These are phyloP conservation scores for Gandaritis pyraliata DNA, from an alignment of 2,888 invertebrate genomes.

Conservation along the genomic window DNA sequence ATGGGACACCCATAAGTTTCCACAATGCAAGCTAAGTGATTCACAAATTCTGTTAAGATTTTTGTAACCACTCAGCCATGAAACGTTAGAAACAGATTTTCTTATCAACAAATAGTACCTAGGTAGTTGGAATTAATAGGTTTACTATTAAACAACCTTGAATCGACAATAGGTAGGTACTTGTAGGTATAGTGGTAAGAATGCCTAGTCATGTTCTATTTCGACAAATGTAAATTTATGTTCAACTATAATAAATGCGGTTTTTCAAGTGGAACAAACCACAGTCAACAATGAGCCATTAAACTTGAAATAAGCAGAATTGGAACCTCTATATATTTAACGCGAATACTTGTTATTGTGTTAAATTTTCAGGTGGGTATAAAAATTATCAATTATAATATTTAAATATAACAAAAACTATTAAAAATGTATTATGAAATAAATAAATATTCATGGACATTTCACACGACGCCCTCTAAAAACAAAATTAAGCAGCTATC, in stretches of 20 bases:
- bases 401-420: no score
- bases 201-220: constrained; percentile 12
- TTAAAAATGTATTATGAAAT: neutral
- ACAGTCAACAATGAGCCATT: constrained; percentile 32
- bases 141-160: constrained; percentile 7
- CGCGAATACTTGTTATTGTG: neutral
- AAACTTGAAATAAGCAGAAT: constrained; percentile 8
- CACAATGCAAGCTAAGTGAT: no score
- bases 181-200: constrained; percentile 4
- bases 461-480: no score
- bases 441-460: neutral
- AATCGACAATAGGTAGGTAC: neutral
- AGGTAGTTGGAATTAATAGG: neutral
- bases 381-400: no score
- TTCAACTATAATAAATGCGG: constrained; percentile 16
- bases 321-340: no score
- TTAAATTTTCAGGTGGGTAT: neutral
- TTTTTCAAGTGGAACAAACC: constrained; percentile 28
- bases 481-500: no score
- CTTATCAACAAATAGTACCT: no score
- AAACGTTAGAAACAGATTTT: no score
- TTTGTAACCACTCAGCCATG: no score
- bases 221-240: constrained; percentile 7
- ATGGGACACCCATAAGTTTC: no score
- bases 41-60: no score